Evolutionary conservation across 2,888 invertebrate genomes (phyloP).

Genomic region (Amphipyra berbera): DNA sequence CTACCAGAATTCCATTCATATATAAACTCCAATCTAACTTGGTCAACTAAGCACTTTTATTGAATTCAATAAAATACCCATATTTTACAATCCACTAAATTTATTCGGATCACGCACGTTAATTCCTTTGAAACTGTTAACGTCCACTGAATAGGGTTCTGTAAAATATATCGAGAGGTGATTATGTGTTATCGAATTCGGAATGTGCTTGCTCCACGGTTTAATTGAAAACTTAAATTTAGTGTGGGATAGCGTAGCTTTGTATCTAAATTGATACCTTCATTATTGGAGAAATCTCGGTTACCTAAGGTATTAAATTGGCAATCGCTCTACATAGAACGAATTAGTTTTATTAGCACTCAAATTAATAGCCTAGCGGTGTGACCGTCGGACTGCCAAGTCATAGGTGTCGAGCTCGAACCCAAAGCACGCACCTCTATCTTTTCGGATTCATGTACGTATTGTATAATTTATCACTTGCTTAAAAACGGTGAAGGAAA

Average conservation of each 20-base stretch:
- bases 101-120: conserved; percentile 56
- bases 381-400: no score
- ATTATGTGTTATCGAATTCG: conserved; percentile 58
- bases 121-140: conserved; percentile 53
- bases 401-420: no score
- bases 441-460: no score
- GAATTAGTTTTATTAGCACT: no score
- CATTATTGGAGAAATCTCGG: no score
- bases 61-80: conserved; percentile 49
- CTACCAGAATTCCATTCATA: conserved; percentile 12
- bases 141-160: conserved; percentile 56
- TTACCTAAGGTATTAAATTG: no score
- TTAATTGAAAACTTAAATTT: conserved; percentile 25
- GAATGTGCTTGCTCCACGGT: conserved; percentile 30
- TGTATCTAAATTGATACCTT: background rate
- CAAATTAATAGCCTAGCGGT: no score
- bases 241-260: background rate
- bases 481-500: no score
- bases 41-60: conserved; percentile 33
- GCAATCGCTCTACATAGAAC: no score
- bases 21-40: conserved; percentile 17
- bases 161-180: conserved; percentile 64
- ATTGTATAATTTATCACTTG: no score
- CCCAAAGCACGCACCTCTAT: no score
- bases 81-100: conserved; percentile 41